Conservation (phyloP, 2,888 invertebrate genomes). For the Rotaria magnacalcarata region DNA sequence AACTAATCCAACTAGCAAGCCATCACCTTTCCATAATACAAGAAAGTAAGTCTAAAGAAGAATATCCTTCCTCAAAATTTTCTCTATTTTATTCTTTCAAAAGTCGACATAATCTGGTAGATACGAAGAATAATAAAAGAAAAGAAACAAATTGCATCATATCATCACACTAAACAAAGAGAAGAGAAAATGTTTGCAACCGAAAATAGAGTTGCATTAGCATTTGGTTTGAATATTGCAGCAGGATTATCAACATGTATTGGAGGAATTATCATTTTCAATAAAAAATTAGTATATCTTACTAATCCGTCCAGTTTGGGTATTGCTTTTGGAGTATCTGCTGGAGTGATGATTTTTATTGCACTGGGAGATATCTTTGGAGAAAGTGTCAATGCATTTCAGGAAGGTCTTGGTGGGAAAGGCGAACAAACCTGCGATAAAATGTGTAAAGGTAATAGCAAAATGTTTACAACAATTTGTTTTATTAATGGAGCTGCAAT, state of each 20-base stretch:
- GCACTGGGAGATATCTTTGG: neutral
- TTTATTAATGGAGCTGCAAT: neutral
- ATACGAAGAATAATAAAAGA: too few relatives aligned
- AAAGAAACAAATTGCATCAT: too few relatives aligned
- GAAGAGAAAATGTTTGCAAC: too few relatives aligned
- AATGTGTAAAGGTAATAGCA: neutral
- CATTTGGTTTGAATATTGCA: neutral
- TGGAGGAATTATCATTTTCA: neutral
- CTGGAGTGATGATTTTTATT: slow-evolving; percentile 16
- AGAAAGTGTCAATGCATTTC: neutral
- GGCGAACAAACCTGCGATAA: neutral
- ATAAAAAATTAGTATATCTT: neutral
- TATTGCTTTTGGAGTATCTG: neutral
- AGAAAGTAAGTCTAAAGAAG: too few relatives aligned
- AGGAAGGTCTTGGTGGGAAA: neutral
- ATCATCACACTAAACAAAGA: too few relatives aligned
- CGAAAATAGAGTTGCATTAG: neutral
- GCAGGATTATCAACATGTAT: slow-evolving; percentile 17
- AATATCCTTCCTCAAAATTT: too few relatives aligned
- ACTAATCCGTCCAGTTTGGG: neutral
- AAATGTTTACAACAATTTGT: neutral
- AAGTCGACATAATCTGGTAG: too few relatives aligned
- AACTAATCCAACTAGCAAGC: too few relatives aligned
- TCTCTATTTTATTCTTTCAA: too few relatives aligned
- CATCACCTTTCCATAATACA: too few relatives aligned